Evolutionary conservation across 2,888 invertebrate genomes (phyloP).

Genomic region (Amphipyra tragopoginis): DNA sequence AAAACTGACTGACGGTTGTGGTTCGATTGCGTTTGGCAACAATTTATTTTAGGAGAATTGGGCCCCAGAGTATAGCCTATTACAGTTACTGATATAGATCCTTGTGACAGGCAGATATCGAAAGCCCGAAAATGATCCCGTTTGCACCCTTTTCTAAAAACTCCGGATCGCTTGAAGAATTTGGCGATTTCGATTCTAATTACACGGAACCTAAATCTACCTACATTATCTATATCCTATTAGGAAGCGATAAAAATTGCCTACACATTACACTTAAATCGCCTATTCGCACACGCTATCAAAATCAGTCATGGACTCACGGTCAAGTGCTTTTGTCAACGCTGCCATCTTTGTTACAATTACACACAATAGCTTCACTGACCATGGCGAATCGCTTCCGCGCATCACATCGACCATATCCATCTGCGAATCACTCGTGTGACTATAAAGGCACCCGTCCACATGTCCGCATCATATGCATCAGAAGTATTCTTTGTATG

Average conservation of each 20-base stretch:
- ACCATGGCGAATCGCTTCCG: slow-evolving; percentile 50
- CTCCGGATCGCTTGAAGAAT: no score
- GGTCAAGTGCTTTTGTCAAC: slow-evolving; percentile 39
- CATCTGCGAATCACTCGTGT: background rate
- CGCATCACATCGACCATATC: slow-evolving; percentile 10
- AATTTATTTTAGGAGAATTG: no score
- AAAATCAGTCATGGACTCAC: slow-evolving; percentile 42
- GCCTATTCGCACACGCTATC: slow-evolving; percentile 23
- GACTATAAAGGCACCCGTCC: no score
- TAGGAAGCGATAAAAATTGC: slow-evolving; percentile 24
- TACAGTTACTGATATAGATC: no score
- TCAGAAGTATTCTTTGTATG: no score
- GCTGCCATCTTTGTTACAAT: slow-evolving; percentile 40
- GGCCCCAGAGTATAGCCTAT: no score
- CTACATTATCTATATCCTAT: slow-evolving; percentile 1
- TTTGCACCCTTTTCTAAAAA: no score
- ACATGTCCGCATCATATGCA: no score
- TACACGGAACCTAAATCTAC: slow-evolving; percentile 12
- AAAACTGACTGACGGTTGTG: no score
- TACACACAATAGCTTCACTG: slow-evolving; percentile 46
- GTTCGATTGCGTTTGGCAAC: no score
- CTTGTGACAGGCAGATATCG: no score
- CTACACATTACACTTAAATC: slow-evolving; percentile 20
- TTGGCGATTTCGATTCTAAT: slow-evolving; percentile 1
- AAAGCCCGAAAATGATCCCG: no score